Conservation (phyloP, 53 echinoderm and acorn worm genomes). For the Echinometra lucunter region DNA sequence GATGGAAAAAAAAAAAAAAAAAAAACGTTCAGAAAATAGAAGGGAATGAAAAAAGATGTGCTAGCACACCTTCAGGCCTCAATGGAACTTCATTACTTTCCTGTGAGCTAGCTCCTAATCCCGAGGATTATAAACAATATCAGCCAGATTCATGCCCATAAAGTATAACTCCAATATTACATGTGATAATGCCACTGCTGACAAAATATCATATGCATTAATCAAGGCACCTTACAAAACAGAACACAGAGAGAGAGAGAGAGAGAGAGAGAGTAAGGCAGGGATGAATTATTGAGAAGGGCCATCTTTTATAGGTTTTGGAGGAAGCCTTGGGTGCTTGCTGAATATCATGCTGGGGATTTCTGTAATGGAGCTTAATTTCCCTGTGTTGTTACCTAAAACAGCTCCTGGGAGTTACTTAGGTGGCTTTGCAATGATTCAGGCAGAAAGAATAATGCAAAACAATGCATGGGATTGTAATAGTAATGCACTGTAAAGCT, state of each 20-base stretch:
- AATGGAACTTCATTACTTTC: slow-evolving; percentile 21
- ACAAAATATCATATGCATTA: slow-evolving; percentile 52
- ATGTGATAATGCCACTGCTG: slow-evolving; percentile 42
- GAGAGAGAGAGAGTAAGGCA: not conserved
- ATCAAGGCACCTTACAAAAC: slow-evolving; percentile 23
- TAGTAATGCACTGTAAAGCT: not conserved
- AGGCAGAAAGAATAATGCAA: not conserved
- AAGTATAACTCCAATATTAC: slow-evolving; percentile 36
- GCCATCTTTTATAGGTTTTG: not conserved
- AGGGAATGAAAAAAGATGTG: not conserved
- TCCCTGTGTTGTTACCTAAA: not conserved
- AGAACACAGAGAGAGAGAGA: not conserved
- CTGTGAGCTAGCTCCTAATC: slow-evolving; percentile 8
- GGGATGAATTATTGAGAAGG: slow-evolving; percentile 41
- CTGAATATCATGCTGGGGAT: slow-evolving; percentile 26
- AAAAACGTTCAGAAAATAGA: not conserved
- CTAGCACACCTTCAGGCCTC: not conserved
- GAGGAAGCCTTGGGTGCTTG: not conserved
- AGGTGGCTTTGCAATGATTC: not conserved
- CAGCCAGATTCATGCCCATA: slow-evolving; percentile 18
- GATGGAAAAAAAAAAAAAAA: not conserved
- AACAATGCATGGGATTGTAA: not conserved
- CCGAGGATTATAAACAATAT: slow-evolving; percentile 18
- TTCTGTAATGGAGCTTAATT: slow-evolving; percentile 63
- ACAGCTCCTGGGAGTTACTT: slow-evolving; percentile 13